phyloP scores from a whole-genome alignment of 2,113 vertebrate genomes.

The Thalassoma bifasciatum region DNA sequence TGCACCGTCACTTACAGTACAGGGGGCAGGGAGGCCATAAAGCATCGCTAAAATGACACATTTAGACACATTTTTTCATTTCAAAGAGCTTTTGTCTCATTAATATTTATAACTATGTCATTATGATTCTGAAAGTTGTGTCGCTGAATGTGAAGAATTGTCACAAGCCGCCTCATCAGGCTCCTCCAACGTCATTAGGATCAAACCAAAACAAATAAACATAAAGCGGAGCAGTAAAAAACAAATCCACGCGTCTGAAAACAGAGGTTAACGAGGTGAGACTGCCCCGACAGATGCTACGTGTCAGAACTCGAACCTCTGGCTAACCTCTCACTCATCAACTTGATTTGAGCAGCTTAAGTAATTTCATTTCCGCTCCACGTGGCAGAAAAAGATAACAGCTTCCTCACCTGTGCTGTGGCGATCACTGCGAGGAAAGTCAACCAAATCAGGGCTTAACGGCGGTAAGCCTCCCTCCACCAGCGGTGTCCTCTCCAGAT shows the following conservation, averaged over 20 bases:
- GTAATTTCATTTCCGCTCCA: conserved; percentile 66
- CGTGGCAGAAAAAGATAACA: conserved; percentile 69
- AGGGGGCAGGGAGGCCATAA: conserved; percentile 31
- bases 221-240: background rate
- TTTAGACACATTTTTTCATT: conserved; percentile 43
- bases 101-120: conserved; percentile 62
- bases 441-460: conserved; percentile 67
- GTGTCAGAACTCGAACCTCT: conserved; percentile 37
- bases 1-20: conserved; percentile 39
- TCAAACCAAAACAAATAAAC: conserved; percentile 16
- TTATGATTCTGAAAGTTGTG: conserved; percentile 54
- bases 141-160: conserved; percentile 51
- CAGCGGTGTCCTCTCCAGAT: conserved; percentile 59
- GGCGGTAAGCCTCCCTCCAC: conserved; percentile 66
- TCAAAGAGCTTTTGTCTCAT: conserved; percentile 44
- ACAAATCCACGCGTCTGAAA: conserved; percentile 20
- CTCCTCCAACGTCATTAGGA: conserved; percentile 36
- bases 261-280: conserved; percentile 37
- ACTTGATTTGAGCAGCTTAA: conserved; percentile 58
- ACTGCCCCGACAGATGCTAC: background rate
- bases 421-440: conserved; percentile 69
- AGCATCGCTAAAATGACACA: conserved; percentile 43
- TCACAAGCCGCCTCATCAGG: conserved; percentile 44
- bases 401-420: conserved; percentile 56
- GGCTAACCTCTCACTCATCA: conserved; percentile 63